Conservation (phyloP, 2,888 invertebrate genomes). For the Theristus sp. region DNA sequence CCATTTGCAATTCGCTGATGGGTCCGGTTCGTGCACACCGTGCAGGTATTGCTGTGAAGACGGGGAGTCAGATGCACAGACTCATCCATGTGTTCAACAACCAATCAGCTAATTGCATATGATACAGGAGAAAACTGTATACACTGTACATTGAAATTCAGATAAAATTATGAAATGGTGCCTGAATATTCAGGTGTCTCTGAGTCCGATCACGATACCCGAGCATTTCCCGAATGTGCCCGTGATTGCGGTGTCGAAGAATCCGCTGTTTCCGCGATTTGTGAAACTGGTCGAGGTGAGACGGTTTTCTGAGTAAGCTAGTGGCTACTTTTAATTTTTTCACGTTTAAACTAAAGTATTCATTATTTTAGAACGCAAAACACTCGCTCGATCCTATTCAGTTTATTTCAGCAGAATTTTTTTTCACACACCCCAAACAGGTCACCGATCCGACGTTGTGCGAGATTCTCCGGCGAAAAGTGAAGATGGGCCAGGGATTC, state of each 20-base stretch:
- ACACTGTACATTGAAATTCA: too few relatives aligned
- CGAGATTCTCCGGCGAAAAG: constrained; percentile 72
- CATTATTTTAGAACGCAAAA: too few relatives aligned
- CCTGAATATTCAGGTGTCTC: not conserved
- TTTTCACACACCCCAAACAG: constrained; percentile 32
- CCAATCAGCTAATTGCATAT: too few relatives aligned
- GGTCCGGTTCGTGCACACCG: too few relatives aligned
- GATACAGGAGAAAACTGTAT: too few relatives aligned
- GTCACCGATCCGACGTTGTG: constrained; percentile 66
- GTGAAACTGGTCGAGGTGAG: constrained; percentile 83
- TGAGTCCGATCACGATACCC: constrained; percentile 53
- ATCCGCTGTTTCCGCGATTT: constrained; percentile 92
- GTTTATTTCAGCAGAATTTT: too few relatives aligned
- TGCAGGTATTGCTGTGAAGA: too few relatives aligned
- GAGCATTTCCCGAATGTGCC: constrained; percentile 92
- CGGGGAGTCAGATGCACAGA: too few relatives aligned
- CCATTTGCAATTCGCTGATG: too few relatives aligned
- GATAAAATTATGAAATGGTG: too few relatives aligned
- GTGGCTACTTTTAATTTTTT: not conserved
- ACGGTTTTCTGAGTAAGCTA: not conserved
- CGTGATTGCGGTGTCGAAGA: constrained; percentile 72
- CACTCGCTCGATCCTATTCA: too few relatives aligned
- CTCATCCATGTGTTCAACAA: too few relatives aligned
- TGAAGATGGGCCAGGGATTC: constrained; percentile 85
- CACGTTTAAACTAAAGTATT: not conserved